Conservation (phyloP, 2,888 invertebrate species). For the Sphecodes monilicornis region DNA sequence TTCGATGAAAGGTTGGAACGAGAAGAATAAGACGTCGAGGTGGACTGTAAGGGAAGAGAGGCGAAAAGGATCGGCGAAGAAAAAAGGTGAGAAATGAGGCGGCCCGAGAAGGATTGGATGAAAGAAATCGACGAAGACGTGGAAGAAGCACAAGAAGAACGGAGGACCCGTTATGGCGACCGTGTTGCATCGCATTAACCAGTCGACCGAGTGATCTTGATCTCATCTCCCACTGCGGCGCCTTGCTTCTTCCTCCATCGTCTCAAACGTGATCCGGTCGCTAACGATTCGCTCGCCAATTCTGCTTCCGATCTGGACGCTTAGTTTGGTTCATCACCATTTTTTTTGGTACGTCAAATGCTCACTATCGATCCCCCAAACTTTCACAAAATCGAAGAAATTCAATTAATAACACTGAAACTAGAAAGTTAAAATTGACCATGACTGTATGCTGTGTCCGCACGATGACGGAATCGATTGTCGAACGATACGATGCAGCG, state of each 20-base stretch:
- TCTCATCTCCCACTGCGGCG: slow-evolving; percentile 73
- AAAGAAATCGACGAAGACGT: slow-evolving; percentile 30
- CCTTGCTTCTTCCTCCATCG: slow-evolving; percentile 46
- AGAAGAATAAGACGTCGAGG: slow-evolving; percentile 36
- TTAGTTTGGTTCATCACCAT: not conserved
- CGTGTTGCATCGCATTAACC: slow-evolving; percentile 82
- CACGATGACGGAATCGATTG: no score
- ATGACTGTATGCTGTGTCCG: no score
- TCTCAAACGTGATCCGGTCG: slow-evolving; percentile 54
- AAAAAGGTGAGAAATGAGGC: slow-evolving; percentile 51
- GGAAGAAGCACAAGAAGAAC: slow-evolving; percentile 33
- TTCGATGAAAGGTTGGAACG: not conserved
- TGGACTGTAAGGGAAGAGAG: not conserved
- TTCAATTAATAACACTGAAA: not conserved
- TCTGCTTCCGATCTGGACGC: not conserved
- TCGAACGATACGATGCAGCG: no score
- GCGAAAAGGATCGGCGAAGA: not conserved
- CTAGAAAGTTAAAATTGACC: no score
- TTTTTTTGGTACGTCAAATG: not conserved
- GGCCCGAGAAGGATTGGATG: slow-evolving; percentile 18
- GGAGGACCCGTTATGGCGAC: slow-evolving; percentile 73
- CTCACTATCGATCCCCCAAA: not conserved
- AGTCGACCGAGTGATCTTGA: slow-evolving; percentile 83
- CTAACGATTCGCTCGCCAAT: slow-evolving; percentile 51
- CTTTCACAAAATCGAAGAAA: not conserved